Evolutionary conservation across 2,113 vertebrate genomes (phyloP), one percentile per base, ranked within the genome.

Genomic region (Grallaria varia): DNA sequence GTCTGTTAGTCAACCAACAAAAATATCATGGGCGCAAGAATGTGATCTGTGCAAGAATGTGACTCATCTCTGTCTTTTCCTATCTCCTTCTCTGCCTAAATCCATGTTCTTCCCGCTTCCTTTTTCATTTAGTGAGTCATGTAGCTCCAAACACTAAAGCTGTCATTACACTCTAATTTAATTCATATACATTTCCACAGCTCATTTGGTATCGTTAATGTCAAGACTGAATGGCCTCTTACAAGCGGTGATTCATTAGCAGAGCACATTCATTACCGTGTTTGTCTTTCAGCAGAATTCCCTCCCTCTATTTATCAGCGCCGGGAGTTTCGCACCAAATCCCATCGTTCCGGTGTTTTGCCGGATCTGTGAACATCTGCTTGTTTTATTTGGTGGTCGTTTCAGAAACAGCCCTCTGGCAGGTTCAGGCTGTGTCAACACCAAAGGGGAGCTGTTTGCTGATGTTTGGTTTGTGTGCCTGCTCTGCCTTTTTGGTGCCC

Each of bases 181-280:
- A 94, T 91, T 96, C 64, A 35, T 74, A 81, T 71, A 89, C 59
- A 89, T 91, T 91, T 88, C 60, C 63, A 80, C 95, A 95, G 79
- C 37, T 94, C 89, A 91, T 95, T 96, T 91, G 77, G 63, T 84
- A 74, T 39, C 69, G 84, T 91, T 93, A 94, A 80, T 71, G 52
- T 50, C 68, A 91, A 58, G 67, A 89, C 2, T 88, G 68, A 94
- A 69, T 53, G 52, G 68, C 68, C 30, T 67, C 59, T 93, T 96
- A 53, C 56, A 94, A 71, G 56, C 64, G 67, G 2, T 93, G 89
- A 95, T 91, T 93, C 82, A 96, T 89, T 94, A 92, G 47, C 84
- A 77, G 23, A 63, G 42, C 60, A 35, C 56, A 71, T 81, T 81
- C 64, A 67, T 92, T 89, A 45, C 49, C 9, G n/a, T 80, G 80